These are phyloP conservation scores for Muscina levida DNA, from an alignment of 2,888 invertebrate genomes.

Conservation along the genomic window DNA sequence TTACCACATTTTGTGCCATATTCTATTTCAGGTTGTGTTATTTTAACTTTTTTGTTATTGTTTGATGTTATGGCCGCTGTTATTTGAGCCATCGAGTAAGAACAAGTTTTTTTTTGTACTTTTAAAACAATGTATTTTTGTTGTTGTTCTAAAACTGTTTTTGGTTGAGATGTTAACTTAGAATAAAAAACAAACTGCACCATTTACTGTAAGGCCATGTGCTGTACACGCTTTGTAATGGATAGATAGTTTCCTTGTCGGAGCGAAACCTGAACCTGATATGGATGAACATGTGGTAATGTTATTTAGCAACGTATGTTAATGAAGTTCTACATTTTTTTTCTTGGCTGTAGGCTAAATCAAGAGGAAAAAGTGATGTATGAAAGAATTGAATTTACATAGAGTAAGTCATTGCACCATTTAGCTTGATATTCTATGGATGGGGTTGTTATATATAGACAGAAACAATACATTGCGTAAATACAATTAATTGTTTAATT, in stretches of 20 bases:
- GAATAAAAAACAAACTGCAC: neutral
- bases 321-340: neutral
- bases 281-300: neutral
- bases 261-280: neutral
- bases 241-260: neutral
- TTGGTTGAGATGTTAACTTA: too few species aligned
- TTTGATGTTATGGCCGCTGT: conserved; percentile 7
- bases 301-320: neutral
- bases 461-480: too few species aligned
- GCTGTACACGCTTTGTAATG: neutral
- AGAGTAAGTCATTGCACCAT: too few species aligned
- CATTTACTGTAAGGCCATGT: conserved; percentile 1
- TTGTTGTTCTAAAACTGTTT: neutral
- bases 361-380: too few species aligned
- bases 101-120: neutral
- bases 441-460: too few species aligned
- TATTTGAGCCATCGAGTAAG: neutral
- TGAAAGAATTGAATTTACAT: too few species aligned
- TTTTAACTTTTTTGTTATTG: conserved; percentile 11
- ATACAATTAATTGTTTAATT: too few species aligned
- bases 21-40: neutral
- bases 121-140: too few species aligned
- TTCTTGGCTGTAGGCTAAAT: too few species aligned
- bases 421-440: too few species aligned
- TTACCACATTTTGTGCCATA: conserved; percentile 30